Conservation (phyloP, 2,888 invertebrate genomes). For the Nephrotoma flavescens region DNA sequence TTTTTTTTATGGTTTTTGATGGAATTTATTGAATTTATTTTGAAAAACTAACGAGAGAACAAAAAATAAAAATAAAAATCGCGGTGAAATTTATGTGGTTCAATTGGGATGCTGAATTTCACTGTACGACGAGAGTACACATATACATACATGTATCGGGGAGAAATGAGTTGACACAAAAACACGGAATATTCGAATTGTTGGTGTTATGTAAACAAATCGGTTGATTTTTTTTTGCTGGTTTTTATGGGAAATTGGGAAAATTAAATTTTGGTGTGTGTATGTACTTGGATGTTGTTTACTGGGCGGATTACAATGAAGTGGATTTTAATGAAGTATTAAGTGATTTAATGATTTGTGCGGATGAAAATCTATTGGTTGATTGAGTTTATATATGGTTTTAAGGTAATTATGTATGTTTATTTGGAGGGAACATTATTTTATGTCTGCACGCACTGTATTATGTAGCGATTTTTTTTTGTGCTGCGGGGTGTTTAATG, state of each 20-base stretch:
- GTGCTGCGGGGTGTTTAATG: background rate
- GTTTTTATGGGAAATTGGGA: background rate
- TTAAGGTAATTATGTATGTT: background rate
- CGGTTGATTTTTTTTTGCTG: background rate
- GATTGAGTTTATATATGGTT: background rate
- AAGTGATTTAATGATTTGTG: slow-evolving; percentile 1
- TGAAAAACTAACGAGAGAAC: background rate
- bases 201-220: slow-evolving; percentile 2
- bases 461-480: background rate
- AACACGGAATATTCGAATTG: background rate
- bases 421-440: background rate
- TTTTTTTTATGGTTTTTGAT: slow-evolving; percentile 1
- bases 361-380: slow-evolving; percentile 1
- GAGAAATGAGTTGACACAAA: background rate
- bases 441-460: background rate
- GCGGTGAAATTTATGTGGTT: background rate
- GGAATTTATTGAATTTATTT: slow-evolving; percentile 4
- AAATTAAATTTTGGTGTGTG: background rate
- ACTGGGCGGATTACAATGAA: slow-evolving; percentile 3
- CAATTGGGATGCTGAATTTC: background rate
- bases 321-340: slow-evolving; percentile 4
- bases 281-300: background rate
- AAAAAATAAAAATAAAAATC: background rate
- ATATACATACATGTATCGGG: background rate
- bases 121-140: background rate